These are phyloP conservation scores for Nicator chloris DNA, from an alignment of 2,113 vertebrate genomes.

Conservation along the genomic window DNA sequence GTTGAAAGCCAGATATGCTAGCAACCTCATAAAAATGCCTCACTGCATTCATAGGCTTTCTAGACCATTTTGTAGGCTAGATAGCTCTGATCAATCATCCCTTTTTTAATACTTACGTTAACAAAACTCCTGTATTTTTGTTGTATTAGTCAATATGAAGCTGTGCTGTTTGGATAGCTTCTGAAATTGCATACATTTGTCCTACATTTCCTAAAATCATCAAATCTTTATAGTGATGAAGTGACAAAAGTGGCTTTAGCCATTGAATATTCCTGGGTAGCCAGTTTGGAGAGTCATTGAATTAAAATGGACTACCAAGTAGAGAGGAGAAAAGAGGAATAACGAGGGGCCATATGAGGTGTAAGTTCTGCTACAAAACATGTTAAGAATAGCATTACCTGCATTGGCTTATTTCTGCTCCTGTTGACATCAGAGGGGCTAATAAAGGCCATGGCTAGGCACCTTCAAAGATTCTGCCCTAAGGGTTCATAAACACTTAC, in stretches of 20 bases:
- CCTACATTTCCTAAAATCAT: not conserved
- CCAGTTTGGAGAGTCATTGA: not conserved
- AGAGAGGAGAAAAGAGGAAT: not conserved
- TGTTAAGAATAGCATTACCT: not conserved
- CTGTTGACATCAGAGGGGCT: not conserved
- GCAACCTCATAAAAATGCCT: not conserved
- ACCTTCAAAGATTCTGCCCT: not conserved
- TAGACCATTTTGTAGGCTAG: not conserved
- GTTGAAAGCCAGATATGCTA: not conserved
- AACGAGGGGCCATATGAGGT: not conserved
- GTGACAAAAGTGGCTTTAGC: not conserved
- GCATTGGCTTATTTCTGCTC: not conserved
- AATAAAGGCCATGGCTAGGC: not conserved
- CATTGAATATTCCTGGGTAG: not conserved
- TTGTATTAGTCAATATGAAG: not conserved
- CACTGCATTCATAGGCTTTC: not conserved
- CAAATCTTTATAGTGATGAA: not conserved
- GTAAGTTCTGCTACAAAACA: not conserved
- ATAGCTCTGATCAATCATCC: not conserved
- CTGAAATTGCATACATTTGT: not conserved
- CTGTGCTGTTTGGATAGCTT: not conserved
- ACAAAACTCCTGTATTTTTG: not conserved
- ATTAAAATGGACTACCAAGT: not conserved
- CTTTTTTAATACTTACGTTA: not conserved
- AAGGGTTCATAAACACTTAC: not conserved